Percentiles rank a stretch among this genome's conserved stretches.
These are phyloP conservation scores for Eristalis intricaria DNA, from an alignment of 2,888 invertebrate genomes.

Conservation along the genomic window DNA sequence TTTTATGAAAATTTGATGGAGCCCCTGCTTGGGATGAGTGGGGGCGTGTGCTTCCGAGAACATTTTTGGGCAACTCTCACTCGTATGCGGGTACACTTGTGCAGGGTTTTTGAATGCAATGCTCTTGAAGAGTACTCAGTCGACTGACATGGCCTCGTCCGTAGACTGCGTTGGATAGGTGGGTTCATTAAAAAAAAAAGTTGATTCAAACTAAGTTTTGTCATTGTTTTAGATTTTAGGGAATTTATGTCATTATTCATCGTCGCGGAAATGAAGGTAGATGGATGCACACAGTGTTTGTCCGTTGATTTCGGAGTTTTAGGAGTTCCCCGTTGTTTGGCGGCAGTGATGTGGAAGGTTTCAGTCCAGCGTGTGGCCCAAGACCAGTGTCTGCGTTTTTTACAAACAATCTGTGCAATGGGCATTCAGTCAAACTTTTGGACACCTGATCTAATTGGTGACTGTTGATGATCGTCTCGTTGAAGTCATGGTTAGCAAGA, in stretches of 20 bases:
- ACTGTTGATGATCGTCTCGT: too few species aligned
- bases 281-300: neutral
- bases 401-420: neutral
- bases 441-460: too few species aligned
- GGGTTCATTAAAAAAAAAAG: neutral
- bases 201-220: neutral
- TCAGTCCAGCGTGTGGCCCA: neutral
- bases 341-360: neutral
- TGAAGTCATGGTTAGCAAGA: too few species aligned
- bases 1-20: constrained; percentile 57
- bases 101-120: neutral
- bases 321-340: neutral
- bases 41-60: neutral
- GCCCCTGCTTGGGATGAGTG: neutral
- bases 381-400: too few species aligned
- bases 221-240: neutral
- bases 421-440: too few species aligned
- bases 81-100: neutral
- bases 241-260: neutral
- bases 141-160: neutral
- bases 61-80: neutral
- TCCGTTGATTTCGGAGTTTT: neutral
- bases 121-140: neutral
- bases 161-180: neutral
- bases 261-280: neutral